Evolutionary conservation across 2,113 vertebrate species (phyloP), one percentile per base, ranked within the genome.

Genomic region (Oryzias melastigma): DNA sequence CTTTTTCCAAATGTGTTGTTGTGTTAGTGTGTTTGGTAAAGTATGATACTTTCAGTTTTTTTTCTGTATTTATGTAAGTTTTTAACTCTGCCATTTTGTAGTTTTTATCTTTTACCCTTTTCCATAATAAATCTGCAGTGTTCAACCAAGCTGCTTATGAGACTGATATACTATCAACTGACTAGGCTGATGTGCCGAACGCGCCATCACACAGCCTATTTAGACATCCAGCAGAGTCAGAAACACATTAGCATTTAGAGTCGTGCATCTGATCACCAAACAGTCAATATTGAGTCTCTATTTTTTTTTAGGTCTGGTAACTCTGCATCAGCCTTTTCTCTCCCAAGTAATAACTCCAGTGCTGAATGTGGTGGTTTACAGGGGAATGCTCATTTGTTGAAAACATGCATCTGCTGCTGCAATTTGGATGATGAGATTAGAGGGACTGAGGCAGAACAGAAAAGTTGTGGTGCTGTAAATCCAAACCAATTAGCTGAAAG

Each of bases 371-470:
- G 12, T 27, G 24, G 25, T 4, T 42, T 59, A 46, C 18, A 35
- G 6, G 40, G 25, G 49, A 41, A 52, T 52, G 52, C 29, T 52
- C 42, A 22, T 59, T 53, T 59, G 25, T 29, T 52, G 16, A 52
- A 52, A 59, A 19, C 49, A 52, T 52, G 40, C 64, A 54, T 52
- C 52, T 49, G 61, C 52, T 40, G 41, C 47, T 50, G 35, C 25
- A 52, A 59, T 52, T 14, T n/a, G 48, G 40, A 13, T 51, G 35
- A 48, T 0, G n/a, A 35, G 35, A 35, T 44, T n/a, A 24, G 40
- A 18, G 16, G 35, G 40, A 47, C 49, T 17, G 25, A 68, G 52
- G 7, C 7, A 7, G 24, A 58, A 25, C 64, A 52, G 24, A 15
- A 42, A 52, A 50, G 43, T 40, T 40, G 24, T 40, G 24, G 13